Percentiles rank a stretch among this genome's conserved stretches.
Conservation (phyloP, 2,888 invertebrate species). For the Agonopterix heracliana region DNA sequence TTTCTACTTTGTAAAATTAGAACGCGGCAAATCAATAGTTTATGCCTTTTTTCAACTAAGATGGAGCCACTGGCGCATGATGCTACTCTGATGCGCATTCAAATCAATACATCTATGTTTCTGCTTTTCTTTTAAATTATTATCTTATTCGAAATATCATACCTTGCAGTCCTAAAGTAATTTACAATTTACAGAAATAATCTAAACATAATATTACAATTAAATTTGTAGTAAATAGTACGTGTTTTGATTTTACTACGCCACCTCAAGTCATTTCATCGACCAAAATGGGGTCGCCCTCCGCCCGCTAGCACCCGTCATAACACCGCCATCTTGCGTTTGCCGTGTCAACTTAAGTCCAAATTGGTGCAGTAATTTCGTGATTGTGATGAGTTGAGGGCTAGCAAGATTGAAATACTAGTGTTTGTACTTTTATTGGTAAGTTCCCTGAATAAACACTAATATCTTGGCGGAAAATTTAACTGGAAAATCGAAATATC, state of each 20-base stretch:
- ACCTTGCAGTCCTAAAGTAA: no score
- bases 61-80: constrained; percentile 43
- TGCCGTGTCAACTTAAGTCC: constrained; percentile 54
- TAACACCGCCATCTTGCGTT: constrained; percentile 71
- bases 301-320: background rate
- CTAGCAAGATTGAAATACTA: constrained; percentile 46
- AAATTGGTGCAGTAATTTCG: constrained; percentile 54
- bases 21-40: constrained; percentile 53
- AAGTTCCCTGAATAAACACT: constrained; percentile 49
- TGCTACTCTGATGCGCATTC: constrained; percentile 22
- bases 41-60: constrained; percentile 27
- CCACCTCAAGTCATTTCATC: constrained; percentile 12
- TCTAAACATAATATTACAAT: constrained; percentile 1
- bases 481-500: constrained; percentile 30
- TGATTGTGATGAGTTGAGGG: constrained; percentile 41
- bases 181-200: background rate
- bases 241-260: constrained; percentile 13
- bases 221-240: constrained; percentile 3
- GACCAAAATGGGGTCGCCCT: constrained; percentile 29
- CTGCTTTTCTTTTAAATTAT: no score
- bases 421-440: constrained; percentile 49
- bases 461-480: constrained; percentile 60
- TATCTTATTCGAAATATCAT: no score
- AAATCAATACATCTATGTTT: constrained; percentile 5
- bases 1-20: constrained; percentile 37